phyloP scores from a whole-genome alignment of 2,888 invertebrate species.

The Brachylomia viminalis region DNA sequence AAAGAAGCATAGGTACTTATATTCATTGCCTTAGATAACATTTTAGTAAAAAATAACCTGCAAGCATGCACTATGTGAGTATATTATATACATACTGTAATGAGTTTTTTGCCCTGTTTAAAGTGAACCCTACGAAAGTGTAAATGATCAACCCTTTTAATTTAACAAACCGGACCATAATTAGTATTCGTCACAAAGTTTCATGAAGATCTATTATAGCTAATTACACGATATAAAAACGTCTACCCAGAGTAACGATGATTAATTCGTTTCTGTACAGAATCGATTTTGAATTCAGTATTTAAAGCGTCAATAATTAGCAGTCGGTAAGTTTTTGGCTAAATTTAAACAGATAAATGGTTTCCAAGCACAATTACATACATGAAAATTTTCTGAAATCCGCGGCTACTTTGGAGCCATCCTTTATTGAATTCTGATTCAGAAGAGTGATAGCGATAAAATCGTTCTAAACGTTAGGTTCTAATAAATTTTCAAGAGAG shows the following conservation, averaged over 20 bases:
- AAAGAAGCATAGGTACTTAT: too few species aligned
- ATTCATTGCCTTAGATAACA: neutral
- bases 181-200: constrained; percentile 48
- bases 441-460: neutral
- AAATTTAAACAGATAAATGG: constrained; percentile 31
- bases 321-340: constrained; percentile 4
- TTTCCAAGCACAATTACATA: constrained; percentile 1
- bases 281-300: constrained; percentile 79
- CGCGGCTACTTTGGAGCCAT: neutral
- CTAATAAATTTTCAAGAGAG: neutral
- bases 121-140: neutral
- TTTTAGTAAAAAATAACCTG: too few species aligned
- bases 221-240: constrained; percentile 63
- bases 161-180: constrained; percentile 16
- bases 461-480: neutral
- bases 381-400: neutral
- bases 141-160: constrained; percentile 16
- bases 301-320: constrained; percentile 60
- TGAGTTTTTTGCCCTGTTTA: neutral
- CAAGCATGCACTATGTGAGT: too few species aligned
- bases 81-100: too few species aligned
- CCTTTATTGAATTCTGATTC: neutral
- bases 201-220: constrained; percentile 40
- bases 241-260: constrained; percentile 70
- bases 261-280: constrained; percentile 74